These are phyloP conservation scores for Drosophila nebulosa DNA, from an alignment of 1,140 invertebrate species.

Conservation along the genomic window DNA sequence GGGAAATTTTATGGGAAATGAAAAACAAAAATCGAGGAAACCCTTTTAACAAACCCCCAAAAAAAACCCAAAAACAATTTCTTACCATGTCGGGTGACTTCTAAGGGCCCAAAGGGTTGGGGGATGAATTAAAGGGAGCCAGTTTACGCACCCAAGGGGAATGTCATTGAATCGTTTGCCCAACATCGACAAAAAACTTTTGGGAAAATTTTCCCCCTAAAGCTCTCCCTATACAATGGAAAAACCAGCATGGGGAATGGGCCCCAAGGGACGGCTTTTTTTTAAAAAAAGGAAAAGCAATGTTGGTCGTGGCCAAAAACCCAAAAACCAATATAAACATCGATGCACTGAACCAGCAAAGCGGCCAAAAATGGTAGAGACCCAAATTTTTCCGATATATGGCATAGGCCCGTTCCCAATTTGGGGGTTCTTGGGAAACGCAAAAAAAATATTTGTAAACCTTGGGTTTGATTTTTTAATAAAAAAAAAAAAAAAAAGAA, in stretches of 20 bases:
- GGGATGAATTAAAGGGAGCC: constrained; percentile 83
- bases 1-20: constrained; percentile 11
- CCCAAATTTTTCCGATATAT: constrained; percentile 86
- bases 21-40: constrained; percentile 10
- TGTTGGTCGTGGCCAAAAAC: constrained; percentile 82
- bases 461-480: constrained; percentile 84
- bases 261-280: constrained; percentile 81
- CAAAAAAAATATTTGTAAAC: constrained; percentile 85
- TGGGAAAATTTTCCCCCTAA: constrained; percentile 82
- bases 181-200: constrained; percentile 81
- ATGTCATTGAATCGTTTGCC: constrained; percentile 82
- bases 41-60: constrained; percentile 21
- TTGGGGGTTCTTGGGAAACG: constrained; percentile 85
- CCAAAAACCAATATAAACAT: constrained; percentile 83
- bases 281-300: constrained; percentile 80
- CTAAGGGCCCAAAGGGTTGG: constrained; percentile 83
- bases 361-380: constrained; percentile 85
- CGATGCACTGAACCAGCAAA: constrained; percentile 84
- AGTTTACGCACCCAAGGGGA: constrained; percentile 82
- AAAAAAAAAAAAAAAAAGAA: constrained; percentile 22
- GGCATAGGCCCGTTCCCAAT: constrained; percentile 86
- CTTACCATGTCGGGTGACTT: constrained; percentile 84
- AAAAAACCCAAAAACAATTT: not conserved
- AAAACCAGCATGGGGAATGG: constrained; percentile 81
- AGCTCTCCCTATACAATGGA: constrained; percentile 82